A percentile compares a stretch with the other conserved stretches of the same genome.
phyloP scores from a whole-genome alignment of 23 tunicate genomes.

The Phallusia fumigata region DNA sequence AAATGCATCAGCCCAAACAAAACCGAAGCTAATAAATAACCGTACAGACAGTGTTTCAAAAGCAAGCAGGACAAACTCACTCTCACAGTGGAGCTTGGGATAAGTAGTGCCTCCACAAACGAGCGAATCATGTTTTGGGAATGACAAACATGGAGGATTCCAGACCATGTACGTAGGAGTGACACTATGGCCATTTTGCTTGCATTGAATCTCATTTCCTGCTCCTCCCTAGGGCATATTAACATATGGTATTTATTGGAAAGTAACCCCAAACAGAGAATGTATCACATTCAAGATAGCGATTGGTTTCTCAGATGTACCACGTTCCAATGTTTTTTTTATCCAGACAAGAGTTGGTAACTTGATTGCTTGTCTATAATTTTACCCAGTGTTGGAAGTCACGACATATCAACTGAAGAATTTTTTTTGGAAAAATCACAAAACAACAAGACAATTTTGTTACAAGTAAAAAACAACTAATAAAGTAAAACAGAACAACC shows the following conservation, averaged over 20 bases:
- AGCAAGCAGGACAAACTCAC: constrained; percentile 10
- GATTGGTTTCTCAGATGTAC: too few species aligned
- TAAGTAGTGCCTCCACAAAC: constrained; percentile 48
- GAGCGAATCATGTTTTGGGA: constrained; percentile 58
- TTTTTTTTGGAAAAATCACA: too few species aligned
- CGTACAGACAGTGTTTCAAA: too few species aligned
- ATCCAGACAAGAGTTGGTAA: too few species aligned
- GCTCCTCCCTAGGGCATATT: constrained; percentile 44
- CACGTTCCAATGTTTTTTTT: too few species aligned
- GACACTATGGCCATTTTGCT: constrained; percentile 88
- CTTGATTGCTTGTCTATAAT: too few species aligned
- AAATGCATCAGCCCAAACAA: too few species aligned
- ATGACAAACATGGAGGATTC: constrained; percentile 57
- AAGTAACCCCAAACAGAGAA: background rate
- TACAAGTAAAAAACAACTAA: background rate
- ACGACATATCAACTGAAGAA: too few species aligned
- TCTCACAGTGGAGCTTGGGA: constrained; percentile 45
- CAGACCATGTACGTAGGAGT: constrained; percentile 77
- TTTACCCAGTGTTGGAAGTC: too few species aligned
- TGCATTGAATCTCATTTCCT: constrained; percentile 73
- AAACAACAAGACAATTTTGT: background rate
- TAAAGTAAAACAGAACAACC: background rate
- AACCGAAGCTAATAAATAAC: too few species aligned
- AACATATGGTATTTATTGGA: background rate
- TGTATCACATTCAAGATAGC: too few species aligned